Evolutionary conservation across 2,797 vertebrate species (phyloP), one percentile per base, ranked within the genome.

Genomic region (Macroramphosus scolopax): DNA sequence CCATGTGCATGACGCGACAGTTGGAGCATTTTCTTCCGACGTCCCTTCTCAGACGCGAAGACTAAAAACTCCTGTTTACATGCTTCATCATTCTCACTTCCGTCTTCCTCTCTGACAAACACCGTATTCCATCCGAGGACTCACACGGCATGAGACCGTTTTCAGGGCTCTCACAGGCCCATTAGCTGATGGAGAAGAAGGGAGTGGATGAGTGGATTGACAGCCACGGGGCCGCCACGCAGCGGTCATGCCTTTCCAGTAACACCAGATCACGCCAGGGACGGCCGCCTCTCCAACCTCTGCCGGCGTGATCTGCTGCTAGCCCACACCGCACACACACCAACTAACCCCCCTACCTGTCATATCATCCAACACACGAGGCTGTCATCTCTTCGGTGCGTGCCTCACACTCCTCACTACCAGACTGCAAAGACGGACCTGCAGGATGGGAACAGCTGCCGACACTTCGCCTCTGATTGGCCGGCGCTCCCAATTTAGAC

Each of bases 111-210:
- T n/a, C n/a, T n/a, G n/a, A n/a, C n/a, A 49, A 37, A 40, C 41
- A 1, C n/a, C n/a, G 31, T 2, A 2, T 6, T 26, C 6, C 25
- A 6, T 6, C 7, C 3, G n/a, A n/a, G 42, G 36, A 33, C 59
- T 51, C 55, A 43, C 11, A 16, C 51, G 67, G 47, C 63, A 59
- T 37, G 44, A 47, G 54, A 40, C 57, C 14, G 51, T 34, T 38
- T 52, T 66, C 57, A 8, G 42, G 26, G 33, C 47, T 56, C 63
- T 68, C 54, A 51, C 63, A 1, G 60, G 29, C 38, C 72, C 79
- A 84, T 89, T 89, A 88, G 75, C 71, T 75, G 80, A 85, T 80
- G 51, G 68, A 65, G 57, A 44, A 10, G 44, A 44, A 10, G 44
- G 28, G 42, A 54, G 59, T 60, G 59, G 51, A 53, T 63, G 63